Base-by-base conservation (phyloP, 2,797 vertebrate species). In the Sciurus vulgaris region DNA sequence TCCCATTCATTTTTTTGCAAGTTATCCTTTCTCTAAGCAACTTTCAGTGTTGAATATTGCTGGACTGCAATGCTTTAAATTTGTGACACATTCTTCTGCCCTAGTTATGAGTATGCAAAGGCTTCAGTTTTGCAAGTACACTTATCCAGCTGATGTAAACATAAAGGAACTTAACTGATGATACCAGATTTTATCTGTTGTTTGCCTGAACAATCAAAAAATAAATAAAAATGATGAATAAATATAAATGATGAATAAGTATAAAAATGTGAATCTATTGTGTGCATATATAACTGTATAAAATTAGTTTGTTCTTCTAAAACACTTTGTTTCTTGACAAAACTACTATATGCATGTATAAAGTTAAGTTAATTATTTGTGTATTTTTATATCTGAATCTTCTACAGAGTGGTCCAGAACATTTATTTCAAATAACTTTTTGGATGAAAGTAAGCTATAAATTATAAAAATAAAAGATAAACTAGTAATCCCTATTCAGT, bases 381-480 rank as follows among this genome's bases (percentile, higher is more conserved):
- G 69, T 56, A 79, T 93, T 93, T 94, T 11, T 86, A 90, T 88
- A 76, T 89, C 10, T 87, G 92, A 85, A 70, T 35, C 38, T 81
- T 89, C 28, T 83, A 72, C 2, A 95, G 11, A 78, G 5, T 89
- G 22, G 30, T 86, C 63, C 1, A 87, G 8, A 78, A 38, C 65
- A 70, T 74, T 92, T 85, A 38, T 74, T 73, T 92, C 12, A 79
- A 83, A 90, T 70, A 56, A 89, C 13, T 84, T 77, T 77, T 74
- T 38, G 22, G 69, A 72, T 72, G 38, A 94, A 78, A 94, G 5
- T 73, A 84, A 92, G 35, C 51, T 89, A 79, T 67, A 81, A 44
- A 92, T 56, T 96, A 38, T 84, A 47, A 79, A 94, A 93, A 77
- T 87, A 94, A 82, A 87, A 88, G 65, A 79, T n/a, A 83, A 81